Conservation (phyloP, 2,113 vertebrate species). For the Pangasianodon hypophthalmus region DNA sequence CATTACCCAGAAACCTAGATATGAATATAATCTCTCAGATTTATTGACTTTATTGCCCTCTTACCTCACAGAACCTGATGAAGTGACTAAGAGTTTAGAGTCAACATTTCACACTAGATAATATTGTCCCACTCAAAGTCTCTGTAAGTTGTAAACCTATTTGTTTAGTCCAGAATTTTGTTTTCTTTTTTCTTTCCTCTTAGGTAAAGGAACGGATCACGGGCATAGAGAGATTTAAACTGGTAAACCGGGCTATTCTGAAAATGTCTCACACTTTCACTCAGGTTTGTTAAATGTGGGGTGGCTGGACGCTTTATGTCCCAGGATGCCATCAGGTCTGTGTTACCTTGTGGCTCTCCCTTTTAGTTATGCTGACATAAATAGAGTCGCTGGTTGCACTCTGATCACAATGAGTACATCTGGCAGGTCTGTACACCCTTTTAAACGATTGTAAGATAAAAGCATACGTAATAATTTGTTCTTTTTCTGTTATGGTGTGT, state of each 20-base stretch:
- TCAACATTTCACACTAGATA: not conserved
- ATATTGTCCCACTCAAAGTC: not conserved
- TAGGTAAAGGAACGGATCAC: too few relatives aligned
- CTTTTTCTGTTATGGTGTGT: not conserved
- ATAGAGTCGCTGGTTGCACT: not conserved
- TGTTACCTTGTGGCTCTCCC: not conserved
- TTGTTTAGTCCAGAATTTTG: not conserved
- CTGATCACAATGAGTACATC: not conserved
- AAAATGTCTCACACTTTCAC: not conserved
- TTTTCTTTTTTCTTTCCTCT: too few relatives aligned
- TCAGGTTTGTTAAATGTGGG: not conserved
- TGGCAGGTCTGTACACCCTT: not conserved
- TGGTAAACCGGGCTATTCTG: not conserved
- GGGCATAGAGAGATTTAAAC: not conserved
- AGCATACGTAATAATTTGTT: not conserved
- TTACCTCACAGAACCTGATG: not conserved
- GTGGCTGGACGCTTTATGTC: not conserved
- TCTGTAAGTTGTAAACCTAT: too few relatives aligned
- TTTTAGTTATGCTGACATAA: too few relatives aligned
- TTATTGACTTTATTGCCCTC: not conserved
- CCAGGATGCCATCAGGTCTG: not conserved
- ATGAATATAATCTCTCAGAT: not conserved
- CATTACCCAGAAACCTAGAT: not conserved
- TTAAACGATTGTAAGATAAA: not conserved
- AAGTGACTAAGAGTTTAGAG: not conserved